Conservation (phyloP, 2,888 invertebrate genomes). For the Luperina testacea region DNA sequence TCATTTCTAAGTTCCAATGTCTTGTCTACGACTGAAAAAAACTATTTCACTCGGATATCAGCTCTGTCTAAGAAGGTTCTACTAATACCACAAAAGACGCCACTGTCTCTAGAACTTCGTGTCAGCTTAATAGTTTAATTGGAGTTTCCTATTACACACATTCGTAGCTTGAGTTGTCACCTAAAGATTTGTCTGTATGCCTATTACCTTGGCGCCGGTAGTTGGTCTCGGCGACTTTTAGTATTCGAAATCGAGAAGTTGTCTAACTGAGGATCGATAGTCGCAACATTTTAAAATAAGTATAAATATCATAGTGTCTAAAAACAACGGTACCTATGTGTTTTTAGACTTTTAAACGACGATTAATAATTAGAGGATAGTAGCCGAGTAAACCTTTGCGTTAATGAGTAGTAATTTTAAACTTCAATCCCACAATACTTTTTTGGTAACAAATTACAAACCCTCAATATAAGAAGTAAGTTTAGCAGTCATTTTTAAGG, state of each 20-base stretch:
- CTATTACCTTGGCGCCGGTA: constrained; percentile 18
- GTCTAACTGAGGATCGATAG: neutral
- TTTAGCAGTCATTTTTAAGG: neutral
- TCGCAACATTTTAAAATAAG: neutral
- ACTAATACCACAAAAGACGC: neutral
- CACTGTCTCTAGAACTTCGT: constrained; percentile 5
- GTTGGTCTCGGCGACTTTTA: constrained; percentile 11
- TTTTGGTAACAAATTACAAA: neutral
- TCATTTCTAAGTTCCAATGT: neutral
- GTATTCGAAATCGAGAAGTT: neutral
- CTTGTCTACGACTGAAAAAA: neutral
- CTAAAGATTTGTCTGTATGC: constrained; percentile 9
- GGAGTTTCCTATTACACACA: constrained; percentile 12
- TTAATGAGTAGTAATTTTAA: neutral
- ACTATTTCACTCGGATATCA: neutral
- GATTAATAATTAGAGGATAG: neutral
- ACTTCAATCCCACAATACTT: neutral
- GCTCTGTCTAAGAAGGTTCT: neutral
- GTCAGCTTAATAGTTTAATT: constrained; percentile 40
- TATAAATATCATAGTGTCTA: neutral
- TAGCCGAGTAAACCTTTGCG: neutral
- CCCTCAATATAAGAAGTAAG: neutral
- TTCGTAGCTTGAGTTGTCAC: constrained; percentile 13
- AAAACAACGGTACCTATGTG: neutral
- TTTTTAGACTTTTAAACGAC: neutral